A percentile compares a stretch with the other conserved stretches of the same genome.
These are phyloP conservation scores for Epizoanthus illoricatus DNA, from an alignment of 92 coral and sea anemone genomes.

Conservation along the genomic window DNA sequence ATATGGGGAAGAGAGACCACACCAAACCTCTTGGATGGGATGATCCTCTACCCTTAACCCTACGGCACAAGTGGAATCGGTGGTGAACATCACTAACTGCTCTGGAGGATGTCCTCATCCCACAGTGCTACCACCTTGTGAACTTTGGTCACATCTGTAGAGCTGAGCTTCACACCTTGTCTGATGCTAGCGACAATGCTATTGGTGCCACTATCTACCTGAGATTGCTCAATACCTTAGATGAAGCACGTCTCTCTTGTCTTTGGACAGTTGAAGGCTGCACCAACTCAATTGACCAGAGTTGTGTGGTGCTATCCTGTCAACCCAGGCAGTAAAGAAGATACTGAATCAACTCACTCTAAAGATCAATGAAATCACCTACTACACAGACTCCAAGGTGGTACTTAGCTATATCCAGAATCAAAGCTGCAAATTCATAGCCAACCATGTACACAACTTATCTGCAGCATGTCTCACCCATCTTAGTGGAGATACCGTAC, in stretches of 20 bases:
- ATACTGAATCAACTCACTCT: too few species aligned
- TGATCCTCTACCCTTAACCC: slow-evolving; percentile 25
- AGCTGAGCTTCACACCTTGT: slow-evolving; percentile 22
- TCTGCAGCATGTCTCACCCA: slow-evolving; percentile 24
- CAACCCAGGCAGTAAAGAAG: too few species aligned
- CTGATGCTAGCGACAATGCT: slow-evolving; percentile 32
- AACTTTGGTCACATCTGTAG: background rate
- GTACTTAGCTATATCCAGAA: too few species aligned
- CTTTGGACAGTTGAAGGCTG: slow-evolving; percentile 17
- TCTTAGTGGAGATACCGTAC: slow-evolving; percentile 41
- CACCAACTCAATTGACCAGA: background rate
- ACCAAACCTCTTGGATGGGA: slow-evolving; percentile 28
- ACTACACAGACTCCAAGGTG: too few species aligned
- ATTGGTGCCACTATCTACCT: slow-evolving; percentile 9
- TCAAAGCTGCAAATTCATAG: slow-evolving; percentile 14
- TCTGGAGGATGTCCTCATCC: slow-evolving; percentile 11
- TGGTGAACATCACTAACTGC: slow-evolving; percentile 3
- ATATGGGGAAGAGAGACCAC: background rate
- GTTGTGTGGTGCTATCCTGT: too few species aligned
- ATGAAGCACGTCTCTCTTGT: background rate
- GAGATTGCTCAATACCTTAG: background rate
- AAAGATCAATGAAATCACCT: too few species aligned
- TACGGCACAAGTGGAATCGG: background rate
- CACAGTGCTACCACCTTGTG: slow-evolving; percentile 8
- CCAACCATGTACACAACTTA: slow-evolving; percentile 23